phyloP scores from a whole-genome alignment of 2,888 invertebrate genomes.

The Drosophila putrida region DNA sequence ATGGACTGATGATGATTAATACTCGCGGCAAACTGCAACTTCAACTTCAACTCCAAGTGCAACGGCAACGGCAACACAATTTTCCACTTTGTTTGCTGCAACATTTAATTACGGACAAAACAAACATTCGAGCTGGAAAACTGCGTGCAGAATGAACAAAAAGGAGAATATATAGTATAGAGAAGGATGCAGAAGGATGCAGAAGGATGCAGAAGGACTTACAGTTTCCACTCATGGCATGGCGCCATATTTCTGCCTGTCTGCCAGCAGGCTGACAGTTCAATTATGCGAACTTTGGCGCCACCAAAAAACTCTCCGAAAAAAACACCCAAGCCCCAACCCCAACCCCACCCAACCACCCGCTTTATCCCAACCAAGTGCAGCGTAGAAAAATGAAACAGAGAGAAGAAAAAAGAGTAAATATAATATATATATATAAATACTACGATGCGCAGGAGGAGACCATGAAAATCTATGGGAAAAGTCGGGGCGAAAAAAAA shows the following conservation, averaged over 20 bases:
- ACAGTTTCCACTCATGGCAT: conserved; percentile 21
- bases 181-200: conserved; percentile 4
- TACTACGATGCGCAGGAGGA: conserved; percentile 36
- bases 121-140: conserved; percentile 22
- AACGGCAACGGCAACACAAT: conserved; percentile 26
- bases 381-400: conserved; percentile 11
- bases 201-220: conserved; percentile 3
- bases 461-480: conserved; percentile 62
- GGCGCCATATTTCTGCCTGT: conserved; percentile 50
- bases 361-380: conserved; percentile 14
- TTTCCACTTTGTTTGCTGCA: conserved; percentile 43
- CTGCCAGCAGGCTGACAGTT: conserved; percentile 70
- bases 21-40: background rate
- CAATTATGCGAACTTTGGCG: conserved; percentile 69
- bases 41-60: conserved; percentile 13
- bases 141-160: conserved; percentile 29
- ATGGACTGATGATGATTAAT: conserved; percentile 65
- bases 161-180: background rate
- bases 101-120: conserved; percentile 56
- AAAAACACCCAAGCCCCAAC: conserved; percentile 21
- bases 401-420: conserved; percentile 7
- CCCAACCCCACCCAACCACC: conserved; percentile 1
- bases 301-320: conserved; percentile 31
- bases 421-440: conserved; percentile 17
- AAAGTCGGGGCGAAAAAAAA: conserved; percentile 12